A percentile compares a stretch with the other conserved stretches of the same genome.
These are phyloP conservation scores for Lithophane leautieri DNA, from an alignment of 2,888 invertebrate species.

Conservation along the genomic window DNA sequence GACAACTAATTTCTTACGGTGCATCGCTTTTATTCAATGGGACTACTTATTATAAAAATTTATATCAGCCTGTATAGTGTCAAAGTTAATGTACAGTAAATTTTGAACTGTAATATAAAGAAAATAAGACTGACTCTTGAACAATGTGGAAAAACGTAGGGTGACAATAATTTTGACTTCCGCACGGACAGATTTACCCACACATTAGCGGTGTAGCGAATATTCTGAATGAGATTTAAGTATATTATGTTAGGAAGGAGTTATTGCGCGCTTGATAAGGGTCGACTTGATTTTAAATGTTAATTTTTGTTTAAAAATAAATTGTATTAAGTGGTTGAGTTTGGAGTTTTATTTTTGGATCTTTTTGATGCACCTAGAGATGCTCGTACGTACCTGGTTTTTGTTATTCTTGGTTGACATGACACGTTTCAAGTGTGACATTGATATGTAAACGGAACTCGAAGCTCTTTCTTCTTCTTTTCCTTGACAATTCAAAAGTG, in stretches of 20 bases:
- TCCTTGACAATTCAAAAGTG: no score
- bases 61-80: constrained; percentile 64
- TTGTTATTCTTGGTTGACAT: constrained; percentile 5
- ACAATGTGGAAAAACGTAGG: constrained; percentile 47
- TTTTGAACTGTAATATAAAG: constrained; percentile 33
- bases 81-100: constrained; percentile 7
- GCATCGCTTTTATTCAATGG: constrained; percentile 82
- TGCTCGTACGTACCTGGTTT: not conserved
- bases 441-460: constrained; percentile 14
- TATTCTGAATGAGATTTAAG: constrained; percentile 74
- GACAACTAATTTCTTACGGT: constrained; percentile 89
- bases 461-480: not conserved
- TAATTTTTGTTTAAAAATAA: constrained; percentile 63
- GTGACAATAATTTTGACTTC: constrained; percentile 78
- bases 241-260: constrained; percentile 65
- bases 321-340: constrained; percentile 52
- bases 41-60: constrained; percentile 69
- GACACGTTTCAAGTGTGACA: constrained; percentile 2
- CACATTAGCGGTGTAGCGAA: constrained; percentile 84
- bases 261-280: constrained; percentile 66
- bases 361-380: constrained; percentile 28
- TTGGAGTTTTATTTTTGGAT: constrained; percentile 26
- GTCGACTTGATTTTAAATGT: constrained; percentile 64
- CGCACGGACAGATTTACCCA: constrained; percentile 84
- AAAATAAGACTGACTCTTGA: constrained; percentile 49